Evolutionary conservation across 2,888 invertebrate species (phyloP), one percentile per base, ranked within the genome.

Genomic region (Hyposoter didymator): DNA sequence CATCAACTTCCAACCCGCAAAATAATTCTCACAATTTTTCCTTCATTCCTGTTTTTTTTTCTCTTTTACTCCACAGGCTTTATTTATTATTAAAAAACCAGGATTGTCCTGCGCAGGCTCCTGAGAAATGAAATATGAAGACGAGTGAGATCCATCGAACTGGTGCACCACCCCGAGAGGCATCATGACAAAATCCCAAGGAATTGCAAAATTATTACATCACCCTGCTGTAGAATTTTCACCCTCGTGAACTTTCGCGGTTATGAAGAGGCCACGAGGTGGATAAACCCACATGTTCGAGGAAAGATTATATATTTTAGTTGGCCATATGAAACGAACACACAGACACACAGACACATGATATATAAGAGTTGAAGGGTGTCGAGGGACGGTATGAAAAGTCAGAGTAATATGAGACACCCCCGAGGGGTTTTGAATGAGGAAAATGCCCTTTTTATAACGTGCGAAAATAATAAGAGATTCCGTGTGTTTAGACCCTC

Each of bases 391-490:
- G 39, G 72, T 66, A 73, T 79, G 32, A 73, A 83, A 83, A 76
- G 85, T 83, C 80, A 74, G 52, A 84, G 59, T 72, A n/a, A 59
- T 66, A 72, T 80, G 79, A 70, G 70, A 67, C 66, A 83, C 88
- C 85, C 76, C 69, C 69, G 35, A 59, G 84, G 59, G 79, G 70
- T 14, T 67, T 49, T 32, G 62, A 75, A 87, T 69, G 84, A 83
- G 84, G 55, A 52, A 74, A 62, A 59, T 59, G 45, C 55, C 47
- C 74, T 79, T 75, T 84, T 84, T 81, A 87, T 86, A 89, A 89
- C 76, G 86, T 64, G 87, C 85, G 81, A 84, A 87, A 91, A 91
- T 92, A 91, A 90, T 91, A 90, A 89, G 89, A 91, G 88, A 81
- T 90, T 89, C 88, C 84, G 85, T 85, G 82, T 84, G 89, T 88